Evolutionary conservation across 2,113 vertebrate genomes (phyloP), one percentile per base, ranked within the genome.

Genomic region (Brachypteracias leptosomus): DNA sequence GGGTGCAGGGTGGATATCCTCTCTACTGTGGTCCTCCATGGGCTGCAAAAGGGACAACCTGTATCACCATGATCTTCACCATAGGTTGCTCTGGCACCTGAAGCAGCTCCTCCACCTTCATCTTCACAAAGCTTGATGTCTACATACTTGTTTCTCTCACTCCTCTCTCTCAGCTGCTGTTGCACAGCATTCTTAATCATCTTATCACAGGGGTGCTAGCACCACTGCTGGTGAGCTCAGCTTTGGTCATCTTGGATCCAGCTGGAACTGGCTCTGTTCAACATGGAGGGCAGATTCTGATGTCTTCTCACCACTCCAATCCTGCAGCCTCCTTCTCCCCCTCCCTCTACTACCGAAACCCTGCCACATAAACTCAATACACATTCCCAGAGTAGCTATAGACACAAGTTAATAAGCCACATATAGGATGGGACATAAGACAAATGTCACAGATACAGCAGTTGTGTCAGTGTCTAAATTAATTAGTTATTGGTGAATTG

Each of bases 11-110:
- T 40, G 35, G 28, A 16, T 82, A 49, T 49, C 54, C 40, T 13
- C 42, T 40, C 42, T 35, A 21, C 29, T 22, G 25, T 42, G 14
- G 44, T 61, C 24, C 21, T 71, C 24, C 31, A 25, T 36, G 33
- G 47, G 12, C 36, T 63, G 31, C 47, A 62, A 70, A 24, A 29
- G 33, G 15, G 25, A 51, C 36, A 83, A 65, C 18, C 14, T 47
- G 14, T 20, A 19, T 57, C 66, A 38, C 17, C 36, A 18, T 49
- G 7, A 19, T 49, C 51, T n/a, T 66, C 35, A 40, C 35, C 42
- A 66, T 0, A 1, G 12, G 38, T n/a, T 52, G 36, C 16, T 72
- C 19, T 5, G 4, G 33, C 3, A 1, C 15, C 24, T n/a, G 29
- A 12, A 66, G 15, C 8, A 58, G 16, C 20, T 62, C 28, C 10